phyloP scores from a whole-genome alignment of 2,888 invertebrate species.

The Amiota mariae region DNA sequence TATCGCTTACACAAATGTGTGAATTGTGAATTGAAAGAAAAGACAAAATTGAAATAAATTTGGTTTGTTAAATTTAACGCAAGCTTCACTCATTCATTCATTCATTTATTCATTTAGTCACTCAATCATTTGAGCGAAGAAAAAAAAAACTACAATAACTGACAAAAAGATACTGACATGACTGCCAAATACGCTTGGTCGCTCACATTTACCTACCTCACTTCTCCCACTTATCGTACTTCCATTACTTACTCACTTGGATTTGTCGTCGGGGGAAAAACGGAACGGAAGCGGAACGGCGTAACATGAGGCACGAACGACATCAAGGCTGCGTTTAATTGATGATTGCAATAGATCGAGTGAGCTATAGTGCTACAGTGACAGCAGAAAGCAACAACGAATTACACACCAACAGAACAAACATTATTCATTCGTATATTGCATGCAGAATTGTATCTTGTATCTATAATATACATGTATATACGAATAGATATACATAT shows the following conservation, averaged over 20 bases:
- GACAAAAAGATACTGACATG: neutral
- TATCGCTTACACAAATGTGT: conserved; percentile 5
- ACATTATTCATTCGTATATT: neutral
- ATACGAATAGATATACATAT: conserved; percentile 44
- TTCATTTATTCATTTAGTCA: conserved; percentile 4
- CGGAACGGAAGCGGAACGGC: conserved; percentile 11
- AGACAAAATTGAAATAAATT: conserved; percentile 55
- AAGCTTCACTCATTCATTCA: conserved; percentile 35
- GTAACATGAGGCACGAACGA: conserved; percentile 19
- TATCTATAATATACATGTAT: neutral
- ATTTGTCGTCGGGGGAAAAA: neutral
- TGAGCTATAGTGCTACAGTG: neutral
- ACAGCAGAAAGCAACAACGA: conserved; percentile 13
- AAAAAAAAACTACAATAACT: neutral
- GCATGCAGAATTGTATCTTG: conserved; percentile 30
- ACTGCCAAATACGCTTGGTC: neutral
- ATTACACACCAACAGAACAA: conserved; percentile 21
- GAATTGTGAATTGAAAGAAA: neutral
- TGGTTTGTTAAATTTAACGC: conserved; percentile 65
- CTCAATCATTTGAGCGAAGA: neutral
- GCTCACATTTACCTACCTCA: too few species aligned
- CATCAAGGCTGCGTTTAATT: conserved; percentile 30
- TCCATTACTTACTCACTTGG: neutral
- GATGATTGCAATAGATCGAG: conserved; percentile 13
- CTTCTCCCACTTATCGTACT: too few species aligned